A percentile compares a stretch with the other conserved stretches of the same genome.
These are phyloP conservation scores for Carterocephalus palaemon DNA, from an alignment of 2,888 invertebrate species.

Conservation along the genomic window DNA sequence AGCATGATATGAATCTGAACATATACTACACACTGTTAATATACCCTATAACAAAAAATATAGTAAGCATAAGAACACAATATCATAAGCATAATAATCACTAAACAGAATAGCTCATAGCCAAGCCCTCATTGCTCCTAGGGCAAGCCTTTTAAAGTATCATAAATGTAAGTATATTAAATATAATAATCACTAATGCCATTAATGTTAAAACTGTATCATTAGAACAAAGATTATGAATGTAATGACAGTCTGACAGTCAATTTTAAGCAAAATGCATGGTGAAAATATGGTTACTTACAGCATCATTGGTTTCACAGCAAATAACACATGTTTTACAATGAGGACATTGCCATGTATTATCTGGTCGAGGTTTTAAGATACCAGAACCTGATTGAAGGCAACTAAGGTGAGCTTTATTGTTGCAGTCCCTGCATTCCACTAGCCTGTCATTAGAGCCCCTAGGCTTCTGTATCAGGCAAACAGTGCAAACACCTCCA, in stretches of 20 bases:
- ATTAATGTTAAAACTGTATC: no score
- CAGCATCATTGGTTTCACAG: conserved; percentile 85
- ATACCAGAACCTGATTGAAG: conserved; percentile 83
- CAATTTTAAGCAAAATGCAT: no score
- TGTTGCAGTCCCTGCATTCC: conserved; percentile 85
- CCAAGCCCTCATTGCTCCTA: background rate
- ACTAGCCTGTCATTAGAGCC: conserved; percentile 81
- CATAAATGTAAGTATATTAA: background rate
- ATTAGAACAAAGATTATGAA: no score
- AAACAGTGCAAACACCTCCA: conserved; percentile 81
- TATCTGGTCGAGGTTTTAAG: conserved; percentile 81
- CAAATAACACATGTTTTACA: conserved; percentile 93
- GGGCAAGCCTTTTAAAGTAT: background rate
- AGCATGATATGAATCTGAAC: conserved; percentile 91
- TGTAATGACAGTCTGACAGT: no score
- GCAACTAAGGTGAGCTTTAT: conserved; percentile 85
- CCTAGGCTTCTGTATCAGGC: conserved; percentile 78
- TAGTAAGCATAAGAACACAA: background rate
- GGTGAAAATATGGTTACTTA: conserved; percentile 61
- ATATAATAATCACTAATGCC: no score
- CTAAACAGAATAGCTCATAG: no score
- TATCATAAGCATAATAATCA: no score
- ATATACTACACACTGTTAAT: conserved; percentile 88
- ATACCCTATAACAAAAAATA: conserved; percentile 74
- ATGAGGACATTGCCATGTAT: conserved; percentile 92